Conservation (phyloP, 2,797 vertebrate species). For the Gadopsis bispinosus region DNA sequence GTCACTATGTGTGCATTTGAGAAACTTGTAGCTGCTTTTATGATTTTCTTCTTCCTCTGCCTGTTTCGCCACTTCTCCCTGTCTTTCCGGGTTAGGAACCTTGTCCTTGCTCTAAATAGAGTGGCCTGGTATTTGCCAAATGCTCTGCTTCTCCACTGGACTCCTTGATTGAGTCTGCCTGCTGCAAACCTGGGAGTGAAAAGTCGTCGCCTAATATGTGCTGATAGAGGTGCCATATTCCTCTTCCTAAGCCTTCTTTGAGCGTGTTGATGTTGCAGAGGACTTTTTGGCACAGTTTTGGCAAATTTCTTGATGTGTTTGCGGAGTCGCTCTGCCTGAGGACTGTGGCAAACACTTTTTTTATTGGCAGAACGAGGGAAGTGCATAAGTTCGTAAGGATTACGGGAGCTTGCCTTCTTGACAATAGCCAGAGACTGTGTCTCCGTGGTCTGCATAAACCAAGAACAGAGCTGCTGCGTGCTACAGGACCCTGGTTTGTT, state of each 20-base stretch:
- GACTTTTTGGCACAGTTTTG: constrained; percentile 92
- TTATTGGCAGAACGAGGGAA: constrained; percentile 87
- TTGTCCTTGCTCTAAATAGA: constrained; percentile 76
- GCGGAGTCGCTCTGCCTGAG: constrained; percentile 89
- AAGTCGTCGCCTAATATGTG: constrained; percentile 74
- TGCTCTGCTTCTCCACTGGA: constrained; percentile 43
- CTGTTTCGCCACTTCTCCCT: constrained; percentile 62
- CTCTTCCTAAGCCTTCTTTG: constrained; percentile 83
- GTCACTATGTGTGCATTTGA: constrained; percentile 35
- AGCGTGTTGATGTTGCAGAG: constrained; percentile 86
- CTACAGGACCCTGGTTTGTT: constrained; percentile 86
- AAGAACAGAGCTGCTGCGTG: constrained; percentile 92
- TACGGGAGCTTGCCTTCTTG: constrained; percentile 92
- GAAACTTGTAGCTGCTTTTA: constrained; percentile 4
- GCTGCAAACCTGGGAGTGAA: constrained; percentile 47
- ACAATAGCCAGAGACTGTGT: constrained; percentile 94
- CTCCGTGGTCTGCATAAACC: constrained; percentile 99
- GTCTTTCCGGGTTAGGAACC: constrained; percentile 74
- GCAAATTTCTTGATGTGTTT: constrained; percentile 98
- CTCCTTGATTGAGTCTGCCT: constrained; percentile 16
- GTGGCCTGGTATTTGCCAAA: constrained; percentile 65
- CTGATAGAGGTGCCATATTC: constrained; percentile 64
- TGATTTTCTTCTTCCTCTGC: constrained; percentile 34
- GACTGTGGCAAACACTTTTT: constrained; percentile 85
- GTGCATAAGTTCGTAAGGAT: constrained; percentile 90